These are phyloP conservation scores for Oryzaephilus surinamensis DNA, from an alignment of 1,140 invertebrate genomes.

Conservation along the genomic window DNA sequence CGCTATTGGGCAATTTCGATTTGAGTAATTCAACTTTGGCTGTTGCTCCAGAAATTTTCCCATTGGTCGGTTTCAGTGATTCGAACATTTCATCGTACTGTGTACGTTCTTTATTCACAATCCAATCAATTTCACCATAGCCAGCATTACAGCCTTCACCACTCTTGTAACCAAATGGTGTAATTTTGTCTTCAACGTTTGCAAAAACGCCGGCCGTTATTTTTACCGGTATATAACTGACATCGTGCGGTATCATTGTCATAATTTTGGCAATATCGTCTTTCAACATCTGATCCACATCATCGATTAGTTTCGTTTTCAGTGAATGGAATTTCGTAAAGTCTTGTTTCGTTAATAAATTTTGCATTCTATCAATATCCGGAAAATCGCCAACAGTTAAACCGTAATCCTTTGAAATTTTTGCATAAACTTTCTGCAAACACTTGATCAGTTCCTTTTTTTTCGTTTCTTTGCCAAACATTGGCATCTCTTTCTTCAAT, in stretches of 20 bases:
- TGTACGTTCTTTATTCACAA: conserved; percentile 79
- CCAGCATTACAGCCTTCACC: conserved; percentile 96
- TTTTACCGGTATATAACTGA: conserved; percentile 8
- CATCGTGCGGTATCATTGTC: conserved; percentile 57
- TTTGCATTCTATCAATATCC: conserved; percentile 70
- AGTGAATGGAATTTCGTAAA: conserved; percentile 64
- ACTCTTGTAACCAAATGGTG: conserved; percentile 90
- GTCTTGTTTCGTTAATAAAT: conserved; percentile 58
- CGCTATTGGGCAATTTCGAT: conserved; percentile 93
- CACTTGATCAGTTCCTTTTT: conserved; percentile 81
- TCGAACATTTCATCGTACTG: conserved; percentile 84
- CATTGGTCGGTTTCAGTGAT: conserved; percentile 73
- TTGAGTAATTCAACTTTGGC: conserved; percentile 94
- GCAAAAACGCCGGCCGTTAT: conserved; percentile 79
- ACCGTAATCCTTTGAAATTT: conserved; percentile 56
- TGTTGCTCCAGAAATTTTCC: conserved; percentile 86
- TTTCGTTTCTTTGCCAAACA: conserved; percentile 67
- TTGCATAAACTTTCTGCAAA: conserved; percentile 57
- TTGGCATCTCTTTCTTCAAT: conserved; percentile 39
- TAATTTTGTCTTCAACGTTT: conserved; percentile 70
- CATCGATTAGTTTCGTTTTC: conserved; percentile 57
- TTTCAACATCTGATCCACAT: conserved; percentile 64
- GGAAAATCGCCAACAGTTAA: conserved; percentile 70
- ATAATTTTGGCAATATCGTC: conserved; percentile 64
- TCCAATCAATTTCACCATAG: conserved; percentile 91